Evolutionary conservation across 2,797 vertebrate genomes (phyloP).

Genomic region (Sarcoramphus papa): DNA sequence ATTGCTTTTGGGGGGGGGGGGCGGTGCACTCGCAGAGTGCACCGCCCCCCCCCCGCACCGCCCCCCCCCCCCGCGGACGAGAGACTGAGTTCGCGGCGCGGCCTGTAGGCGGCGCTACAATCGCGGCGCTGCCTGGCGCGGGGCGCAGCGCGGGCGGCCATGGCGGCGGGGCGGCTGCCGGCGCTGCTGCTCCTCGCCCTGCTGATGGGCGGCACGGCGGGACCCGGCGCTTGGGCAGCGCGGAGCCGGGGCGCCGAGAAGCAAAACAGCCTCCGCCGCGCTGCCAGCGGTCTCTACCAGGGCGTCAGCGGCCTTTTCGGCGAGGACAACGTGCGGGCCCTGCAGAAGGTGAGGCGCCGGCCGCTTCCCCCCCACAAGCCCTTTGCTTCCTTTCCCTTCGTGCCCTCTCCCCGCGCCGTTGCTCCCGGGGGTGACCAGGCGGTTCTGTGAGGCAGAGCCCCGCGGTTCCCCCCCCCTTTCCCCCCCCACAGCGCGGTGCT

Average conservation of each 20-base stretch:
- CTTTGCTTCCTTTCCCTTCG: neutral
- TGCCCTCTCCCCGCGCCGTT: too few species aligned
- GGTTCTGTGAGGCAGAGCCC: neutral
- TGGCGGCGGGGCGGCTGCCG: neutral
- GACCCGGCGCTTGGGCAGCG: conserved; percentile 75
- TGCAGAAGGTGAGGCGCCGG: conserved; percentile 82
- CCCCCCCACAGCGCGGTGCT: neutral
- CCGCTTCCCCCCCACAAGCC: fast-evolving
- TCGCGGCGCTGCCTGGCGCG: neutral
- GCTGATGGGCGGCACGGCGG: conserved; percentile 60
- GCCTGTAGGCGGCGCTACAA: neutral
- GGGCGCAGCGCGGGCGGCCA: neutral
- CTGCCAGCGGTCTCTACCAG: conserved; percentile 85
- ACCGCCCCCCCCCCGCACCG: too few species aligned
- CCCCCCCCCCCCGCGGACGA: neutral
- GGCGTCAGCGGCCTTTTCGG: conserved; percentile 86
- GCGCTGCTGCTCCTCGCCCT: neutral
- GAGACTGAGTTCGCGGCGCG: too few species aligned
- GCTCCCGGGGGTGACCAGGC: neutral
- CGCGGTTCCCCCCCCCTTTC: neutral
- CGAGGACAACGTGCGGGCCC: conserved; percentile 89
- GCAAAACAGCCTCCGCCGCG: conserved; percentile 86
- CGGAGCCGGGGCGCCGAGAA: conserved; percentile 78
- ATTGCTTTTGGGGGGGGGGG: neutral
- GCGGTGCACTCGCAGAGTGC: neutral